These are phyloP conservation scores for Acrossocheilus wenchowensis DNA, from an alignment of 2,797 vertebrate genomes.

Conservation along the genomic window DNA sequence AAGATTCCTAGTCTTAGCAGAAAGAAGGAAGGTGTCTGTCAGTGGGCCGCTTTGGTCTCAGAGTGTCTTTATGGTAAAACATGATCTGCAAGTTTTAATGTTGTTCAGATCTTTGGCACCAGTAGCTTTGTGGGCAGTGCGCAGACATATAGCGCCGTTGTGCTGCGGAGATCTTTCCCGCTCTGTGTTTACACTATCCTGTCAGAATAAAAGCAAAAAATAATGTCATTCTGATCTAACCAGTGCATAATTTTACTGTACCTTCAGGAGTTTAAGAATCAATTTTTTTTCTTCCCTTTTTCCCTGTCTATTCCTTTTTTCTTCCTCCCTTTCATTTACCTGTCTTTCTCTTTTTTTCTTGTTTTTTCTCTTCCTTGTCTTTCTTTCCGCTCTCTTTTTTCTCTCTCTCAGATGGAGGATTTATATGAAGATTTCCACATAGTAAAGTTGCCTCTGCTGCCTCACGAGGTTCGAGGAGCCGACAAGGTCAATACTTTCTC, in stretches of 20 bases:
- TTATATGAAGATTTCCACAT: slow-evolving; percentile 98
- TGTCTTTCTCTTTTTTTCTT: neutral
- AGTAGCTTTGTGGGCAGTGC: no score
- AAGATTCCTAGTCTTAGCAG: no score
- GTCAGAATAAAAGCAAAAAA: no score
- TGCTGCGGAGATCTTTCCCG: no score
- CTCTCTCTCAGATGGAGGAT: slow-evolving; percentile 88
- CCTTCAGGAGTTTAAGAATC: neutral
- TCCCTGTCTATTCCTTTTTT: neutral
- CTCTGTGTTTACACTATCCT: no score
- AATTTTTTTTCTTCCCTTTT: neutral
- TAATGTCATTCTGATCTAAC: neutral
- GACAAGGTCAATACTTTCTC: slow-evolving; percentile 96
- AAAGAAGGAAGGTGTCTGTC: neutral
- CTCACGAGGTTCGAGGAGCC: slow-evolving; percentile 90
- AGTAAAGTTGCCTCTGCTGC: slow-evolving; percentile 91
- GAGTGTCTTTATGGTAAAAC: neutral
- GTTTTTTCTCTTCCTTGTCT: neutral
- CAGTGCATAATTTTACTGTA: neutral
- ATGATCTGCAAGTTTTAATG: neutral
- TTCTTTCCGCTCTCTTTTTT: neutral
- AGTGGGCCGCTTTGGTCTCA: neutral
- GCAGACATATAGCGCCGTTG: no score
- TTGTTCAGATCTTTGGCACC: neutral
- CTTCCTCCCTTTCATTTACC: neutral